These are phyloP conservation scores for Synanceia verrucosa DNA, from an alignment of 2,797 vertebrate species.

Conservation along the genomic window DNA sequence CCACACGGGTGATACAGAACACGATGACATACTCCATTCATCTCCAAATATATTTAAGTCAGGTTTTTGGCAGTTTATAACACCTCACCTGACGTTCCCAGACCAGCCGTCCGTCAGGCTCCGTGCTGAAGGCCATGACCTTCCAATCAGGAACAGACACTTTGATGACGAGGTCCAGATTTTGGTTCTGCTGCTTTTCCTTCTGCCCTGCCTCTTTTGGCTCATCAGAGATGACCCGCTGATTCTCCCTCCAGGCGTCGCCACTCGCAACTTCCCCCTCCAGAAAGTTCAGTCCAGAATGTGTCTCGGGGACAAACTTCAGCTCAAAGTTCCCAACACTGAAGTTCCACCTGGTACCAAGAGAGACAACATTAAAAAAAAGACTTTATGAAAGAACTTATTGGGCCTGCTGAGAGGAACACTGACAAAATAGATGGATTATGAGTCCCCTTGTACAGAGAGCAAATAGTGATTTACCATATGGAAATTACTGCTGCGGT, in stretches of 20 bases:
- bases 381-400: no score
- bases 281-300: conserved; percentile 88
- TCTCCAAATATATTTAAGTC: no score
- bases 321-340: conserved; percentile 98
- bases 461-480: no score
- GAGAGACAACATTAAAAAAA: not conserved
- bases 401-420: not conserved
- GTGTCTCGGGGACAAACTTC: conserved; percentile 89
- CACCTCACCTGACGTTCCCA: conserved; percentile 95
- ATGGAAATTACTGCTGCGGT: no score
- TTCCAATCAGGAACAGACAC: conserved; percentile 98
- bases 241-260: conserved; percentile 69
- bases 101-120: conserved; percentile 88
- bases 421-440: not conserved
- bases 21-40: not conserved
- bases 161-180: conserved; percentile 92
- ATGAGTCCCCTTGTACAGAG: not conserved
- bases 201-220: conserved; percentile 68
- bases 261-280: conserved; percentile 81
- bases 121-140: conserved; percentile 93
- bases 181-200: conserved; percentile 73
- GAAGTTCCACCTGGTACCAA: conserved; percentile 95
- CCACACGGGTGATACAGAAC: not conserved
- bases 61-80: not conserved
- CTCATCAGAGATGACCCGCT: conserved; percentile 88